Evolutionary conservation across 2,797 vertebrate species (phyloP).

Genomic region (Crocodylus rhombifer): DNA sequence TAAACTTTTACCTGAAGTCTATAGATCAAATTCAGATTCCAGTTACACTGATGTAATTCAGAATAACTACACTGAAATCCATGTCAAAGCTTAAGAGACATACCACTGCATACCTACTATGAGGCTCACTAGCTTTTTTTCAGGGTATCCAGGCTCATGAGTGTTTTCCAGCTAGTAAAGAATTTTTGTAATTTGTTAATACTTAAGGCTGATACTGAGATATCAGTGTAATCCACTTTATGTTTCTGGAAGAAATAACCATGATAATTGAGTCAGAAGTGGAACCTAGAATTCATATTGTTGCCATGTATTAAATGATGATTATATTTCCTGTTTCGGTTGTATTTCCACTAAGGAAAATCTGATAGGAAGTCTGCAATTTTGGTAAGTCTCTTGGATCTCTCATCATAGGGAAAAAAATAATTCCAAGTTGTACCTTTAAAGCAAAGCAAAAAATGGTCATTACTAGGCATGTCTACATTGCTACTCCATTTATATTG

Average conservation of each 20-base stretch:
- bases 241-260: no score
- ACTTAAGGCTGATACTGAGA: background rate
- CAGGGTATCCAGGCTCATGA: no score
- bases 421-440: background rate
- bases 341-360: background rate
- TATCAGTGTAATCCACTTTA: background rate
- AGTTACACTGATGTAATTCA: no score
- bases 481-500: background rate
- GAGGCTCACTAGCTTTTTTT: no score
- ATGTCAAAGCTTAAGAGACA: no score
- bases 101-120: no score
- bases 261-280: background rate
- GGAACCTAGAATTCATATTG: background rate
- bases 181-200: background rate
- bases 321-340: background rate
- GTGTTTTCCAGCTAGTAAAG: background rate
- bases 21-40: no score
- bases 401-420: background rate
- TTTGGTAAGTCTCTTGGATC: background rate
- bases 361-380: background rate
- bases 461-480: background rate
- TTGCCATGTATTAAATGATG: background rate
- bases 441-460: background rate
- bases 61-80: no score
- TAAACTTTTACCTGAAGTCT: no score